Evolutionary conservation across 2,888 invertebrate genomes (phyloP), one percentile per base, ranked within the genome.

Genomic region (Anthoptus insignis): DNA sequence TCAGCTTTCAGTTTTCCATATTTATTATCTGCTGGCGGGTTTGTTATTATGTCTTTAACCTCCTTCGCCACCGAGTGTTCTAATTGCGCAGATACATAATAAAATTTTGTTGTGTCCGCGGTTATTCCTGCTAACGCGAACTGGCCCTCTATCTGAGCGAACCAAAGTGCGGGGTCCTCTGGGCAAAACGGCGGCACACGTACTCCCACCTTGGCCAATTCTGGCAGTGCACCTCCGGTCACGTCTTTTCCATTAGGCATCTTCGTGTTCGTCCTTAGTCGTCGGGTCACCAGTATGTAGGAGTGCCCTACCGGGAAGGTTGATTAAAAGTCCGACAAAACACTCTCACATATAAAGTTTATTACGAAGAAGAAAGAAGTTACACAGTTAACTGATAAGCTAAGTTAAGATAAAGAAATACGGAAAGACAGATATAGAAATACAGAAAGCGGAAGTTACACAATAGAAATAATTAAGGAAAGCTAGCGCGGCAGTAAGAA

Each of bases 1-100:
- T 57, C 57, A 1, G 9, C 11, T n/a, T 58, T 58, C 0, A 58
- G n/a, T 32, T 47, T 58, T n/a, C 2, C 7, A 11, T 58, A 58
- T 2, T 21, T n/a, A 2, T 22, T 22, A 0, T 22, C 22, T 2
- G 22, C 11, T 4, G 57, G 57, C 11, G 58, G 58, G 1, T 29
- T 19, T 0, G 32, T n/a, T 4, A 47, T 58, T 13, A 47, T 32
- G n/a, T 58, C 58, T 6, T 58, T 57, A 4, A 57, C 29, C 1
- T 42, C 57, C 4, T 29, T 42, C 0, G 29, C 22, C 13, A 37
- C 6, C 1, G 2, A 6, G 6, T 37, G 37, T 13, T 37, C 37
- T n/a, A 37, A 6, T n/a, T 37, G 37, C 37, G 37, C 37, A 3
- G 37, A 37, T 3, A 37, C 37, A 6, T 37, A 37, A 37, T 37